Evolutionary conservation across 2,113 vertebrate genomes (phyloP).

Genomic region (Paratilapia polleni): DNA sequence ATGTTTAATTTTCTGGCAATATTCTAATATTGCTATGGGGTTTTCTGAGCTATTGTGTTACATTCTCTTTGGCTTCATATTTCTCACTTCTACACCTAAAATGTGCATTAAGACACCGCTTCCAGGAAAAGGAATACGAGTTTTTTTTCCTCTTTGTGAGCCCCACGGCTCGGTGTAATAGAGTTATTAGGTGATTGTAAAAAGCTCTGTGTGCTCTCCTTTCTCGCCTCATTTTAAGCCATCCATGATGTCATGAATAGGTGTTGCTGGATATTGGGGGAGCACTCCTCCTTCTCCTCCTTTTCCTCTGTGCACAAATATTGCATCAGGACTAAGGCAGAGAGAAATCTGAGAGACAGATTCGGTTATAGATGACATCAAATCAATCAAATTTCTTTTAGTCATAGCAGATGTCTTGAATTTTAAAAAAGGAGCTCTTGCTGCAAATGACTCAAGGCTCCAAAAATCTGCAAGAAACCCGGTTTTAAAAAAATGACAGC

Average conservation of each 20-base stretch:
- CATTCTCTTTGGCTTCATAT: slow-evolving; percentile 80
- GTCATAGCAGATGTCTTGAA: slow-evolving; percentile 75
- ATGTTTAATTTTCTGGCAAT: slow-evolving; percentile 85
- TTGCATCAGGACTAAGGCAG: slow-evolving; percentile 69
- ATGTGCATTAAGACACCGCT: slow-evolving; percentile 82
- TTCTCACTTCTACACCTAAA: slow-evolving; percentile 84
- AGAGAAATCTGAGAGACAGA: slow-evolving; percentile 67
- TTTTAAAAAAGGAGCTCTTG: slow-evolving; percentile 55
- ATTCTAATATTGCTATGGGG: slow-evolving; percentile 78
- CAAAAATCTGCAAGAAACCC: slow-evolving; percentile 69
- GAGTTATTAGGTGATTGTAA: slow-evolving; percentile 86
- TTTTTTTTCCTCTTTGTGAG: slow-evolving; percentile 66
- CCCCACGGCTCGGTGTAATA: slow-evolving; percentile 81
- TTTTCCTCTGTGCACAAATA: slow-evolving; percentile 64
- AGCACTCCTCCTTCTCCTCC: slow-evolving; percentile 41
- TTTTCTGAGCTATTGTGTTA: slow-evolving; percentile 79
- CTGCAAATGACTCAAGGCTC: slow-evolving; percentile 67
- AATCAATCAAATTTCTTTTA: slow-evolving; percentile 76
- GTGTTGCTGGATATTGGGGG: slow-evolving; percentile 78
- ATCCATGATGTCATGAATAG: slow-evolving; percentile 83
- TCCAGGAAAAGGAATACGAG: slow-evolving; percentile 80
- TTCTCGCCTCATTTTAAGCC: slow-evolving; percentile 78
- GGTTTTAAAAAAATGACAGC: slow-evolving; percentile 69
- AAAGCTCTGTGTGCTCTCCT: slow-evolving; percentile 78
- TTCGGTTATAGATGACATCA: slow-evolving; percentile 78